Evolutionary conservation across 2,113 vertebrate species (phyloP).

Genomic region (Lophotis ruficrista): DNA sequence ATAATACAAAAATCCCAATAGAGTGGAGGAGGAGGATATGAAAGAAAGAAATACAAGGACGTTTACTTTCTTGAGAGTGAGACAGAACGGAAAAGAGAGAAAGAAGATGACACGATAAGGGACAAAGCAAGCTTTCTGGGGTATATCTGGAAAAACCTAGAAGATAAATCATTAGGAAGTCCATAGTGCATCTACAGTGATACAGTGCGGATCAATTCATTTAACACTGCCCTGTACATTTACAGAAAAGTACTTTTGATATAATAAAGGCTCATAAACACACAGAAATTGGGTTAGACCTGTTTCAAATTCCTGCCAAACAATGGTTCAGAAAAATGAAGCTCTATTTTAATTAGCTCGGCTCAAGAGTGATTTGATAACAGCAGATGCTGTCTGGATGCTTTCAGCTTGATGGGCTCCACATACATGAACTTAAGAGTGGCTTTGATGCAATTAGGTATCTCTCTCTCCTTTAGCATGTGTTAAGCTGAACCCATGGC

Average conservation of each 20-base stretch:
- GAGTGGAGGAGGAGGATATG: slow-evolving; percentile 32
- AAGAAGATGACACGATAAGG: slow-evolving; percentile 39
- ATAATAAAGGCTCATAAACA: slow-evolving; percentile 99
- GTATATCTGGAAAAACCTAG: slow-evolving; percentile 69
- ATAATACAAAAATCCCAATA: slow-evolving; percentile 65
- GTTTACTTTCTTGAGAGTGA: slow-evolving; percentile 49
- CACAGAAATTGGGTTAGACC: slow-evolving; percentile 94
- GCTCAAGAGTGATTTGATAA: slow-evolving; percentile 91
- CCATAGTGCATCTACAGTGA: slow-evolving; percentile 78
- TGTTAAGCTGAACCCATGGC: slow-evolving; percentile 60
- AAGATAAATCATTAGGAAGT: slow-evolving; percentile 88
- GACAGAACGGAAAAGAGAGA: slow-evolving; percentile 27
- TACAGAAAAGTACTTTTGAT: slow-evolving; percentile 96
- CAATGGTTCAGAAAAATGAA: slow-evolving; percentile 95
- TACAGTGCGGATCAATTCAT: slow-evolving; percentile 96
- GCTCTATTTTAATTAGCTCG: slow-evolving; percentile 98
- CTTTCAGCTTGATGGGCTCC: slow-evolving; percentile 87
- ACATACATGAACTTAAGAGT: slow-evolving; percentile 85
- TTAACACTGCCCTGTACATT: slow-evolving; percentile 97
- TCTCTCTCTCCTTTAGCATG: slow-evolving; percentile 81
- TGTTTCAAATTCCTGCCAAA: slow-evolving; percentile 95
- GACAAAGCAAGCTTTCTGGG: slow-evolving; percentile 63
- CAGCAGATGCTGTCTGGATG: slow-evolving; percentile 86
- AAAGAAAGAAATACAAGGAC: slow-evolving; percentile 58
- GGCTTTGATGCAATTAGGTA: slow-evolving; percentile 87